These are phyloP conservation scores for Tursiops truncatus DNA, from an alignment of 2,113 vertebrate genomes.

Conservation along the genomic window DNA sequence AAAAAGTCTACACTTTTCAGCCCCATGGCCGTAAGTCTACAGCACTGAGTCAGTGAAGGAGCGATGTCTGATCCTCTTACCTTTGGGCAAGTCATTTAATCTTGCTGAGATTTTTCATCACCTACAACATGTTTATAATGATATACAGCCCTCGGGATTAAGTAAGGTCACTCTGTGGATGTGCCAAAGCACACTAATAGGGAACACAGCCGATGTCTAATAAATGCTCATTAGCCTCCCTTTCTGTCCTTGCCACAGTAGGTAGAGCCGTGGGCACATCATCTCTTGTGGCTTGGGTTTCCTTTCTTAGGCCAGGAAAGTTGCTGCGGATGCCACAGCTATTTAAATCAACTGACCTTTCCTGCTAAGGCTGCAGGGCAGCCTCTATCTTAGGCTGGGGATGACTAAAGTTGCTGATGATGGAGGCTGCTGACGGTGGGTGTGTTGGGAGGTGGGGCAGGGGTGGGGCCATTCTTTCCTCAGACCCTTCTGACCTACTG, in stretches of 20 bases:
- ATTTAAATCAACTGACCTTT: constrained; percentile 77
- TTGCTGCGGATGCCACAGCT: constrained; percentile 41
- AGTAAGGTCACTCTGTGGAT: neutral
- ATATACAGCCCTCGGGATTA: neutral
- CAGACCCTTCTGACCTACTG: constrained; percentile 1
- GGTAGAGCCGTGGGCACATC: neutral
- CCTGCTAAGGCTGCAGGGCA: constrained; percentile 21
- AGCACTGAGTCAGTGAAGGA: neutral
- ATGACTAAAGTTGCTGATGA: constrained; percentile 44
- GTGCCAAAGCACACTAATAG: neutral
- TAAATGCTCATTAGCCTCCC: neutral
- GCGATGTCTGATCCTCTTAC: neutral
- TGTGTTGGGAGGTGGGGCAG: constrained; percentile 67
- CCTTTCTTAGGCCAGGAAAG: constrained; percentile 65
- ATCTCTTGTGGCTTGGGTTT: constrained; percentile 35
- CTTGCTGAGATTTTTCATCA: constrained; percentile 5
- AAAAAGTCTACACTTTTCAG: neutral
- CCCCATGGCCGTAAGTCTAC: neutral
- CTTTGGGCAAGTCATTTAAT: neutral
- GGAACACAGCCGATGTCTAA: neutral
- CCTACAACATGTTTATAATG: neutral
- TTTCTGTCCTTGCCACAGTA: neutral
- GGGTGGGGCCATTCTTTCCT: constrained; percentile 23
- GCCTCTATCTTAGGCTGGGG: constrained; percentile 58
- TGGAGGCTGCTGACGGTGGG: neutral